Conservation (phyloP, 2,797 vertebrate species). For the Alosa sapidissima region DNA sequence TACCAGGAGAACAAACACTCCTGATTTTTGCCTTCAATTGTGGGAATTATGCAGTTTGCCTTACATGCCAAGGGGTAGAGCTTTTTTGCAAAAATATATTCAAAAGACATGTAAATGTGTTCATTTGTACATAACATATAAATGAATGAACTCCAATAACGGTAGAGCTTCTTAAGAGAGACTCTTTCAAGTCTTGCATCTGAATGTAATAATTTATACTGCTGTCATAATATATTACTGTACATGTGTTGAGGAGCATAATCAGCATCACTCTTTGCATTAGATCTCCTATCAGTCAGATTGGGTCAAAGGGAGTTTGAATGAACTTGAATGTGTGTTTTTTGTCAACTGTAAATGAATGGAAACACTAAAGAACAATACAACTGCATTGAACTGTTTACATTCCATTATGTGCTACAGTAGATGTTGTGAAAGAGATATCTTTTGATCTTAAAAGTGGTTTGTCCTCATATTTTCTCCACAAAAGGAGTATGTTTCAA, state of each 20-base stretch:
- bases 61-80: conserved; percentile 11
- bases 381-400: conserved; percentile 5
- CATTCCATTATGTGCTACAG: conserved; percentile 17
- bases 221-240: neutral
- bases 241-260: neutral
- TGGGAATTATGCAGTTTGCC: conserved; percentile 6
- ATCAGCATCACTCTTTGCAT: neutral
- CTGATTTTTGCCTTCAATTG: conserved; percentile 1
- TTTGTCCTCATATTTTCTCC: neutral
- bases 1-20: neutral
- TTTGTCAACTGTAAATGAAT: conserved; percentile 1
- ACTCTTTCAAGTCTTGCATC: conserved; percentile 3
- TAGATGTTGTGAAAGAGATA: conserved; percentile 2
- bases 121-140: conserved; percentile 13
- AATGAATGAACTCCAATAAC: neutral
- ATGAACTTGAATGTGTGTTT: conserved; percentile 2
- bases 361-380: neutral
- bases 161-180: neutral
- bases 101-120: conserved; percentile 16
- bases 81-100: neutral
- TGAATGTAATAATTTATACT: conserved; percentile 19
- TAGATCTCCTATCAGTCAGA: neutral
- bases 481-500: neutral
- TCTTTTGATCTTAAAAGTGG: neutral
- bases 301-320: conserved; percentile 15